Evolutionary conservation across 2,113 vertebrate genomes (phyloP).

Genomic region (Alouatta palliata): DNA sequence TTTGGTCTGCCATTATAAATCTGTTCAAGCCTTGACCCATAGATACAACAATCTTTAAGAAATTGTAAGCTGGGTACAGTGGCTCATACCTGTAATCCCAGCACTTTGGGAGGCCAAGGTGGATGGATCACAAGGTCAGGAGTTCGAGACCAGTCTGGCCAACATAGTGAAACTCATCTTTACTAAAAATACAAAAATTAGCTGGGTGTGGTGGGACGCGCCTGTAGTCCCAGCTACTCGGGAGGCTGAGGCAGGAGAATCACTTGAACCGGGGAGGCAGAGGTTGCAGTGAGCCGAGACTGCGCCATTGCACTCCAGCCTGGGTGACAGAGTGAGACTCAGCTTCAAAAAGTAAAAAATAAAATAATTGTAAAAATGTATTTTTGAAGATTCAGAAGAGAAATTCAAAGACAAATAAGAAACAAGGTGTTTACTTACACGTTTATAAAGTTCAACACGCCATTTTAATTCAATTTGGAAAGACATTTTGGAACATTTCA

Average conservation of each 20-base stretch:
- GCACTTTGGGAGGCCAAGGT: neutral
- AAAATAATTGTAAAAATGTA: neutral
- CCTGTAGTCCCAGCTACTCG: neutral
- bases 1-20: neutral
- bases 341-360: neutral
- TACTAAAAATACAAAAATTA: neutral
- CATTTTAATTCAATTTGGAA: constrained; percentile 36
- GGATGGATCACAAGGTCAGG: neutral
- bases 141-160: neutral
- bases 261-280: neutral
- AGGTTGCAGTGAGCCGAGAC: neutral
- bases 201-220: neutral
- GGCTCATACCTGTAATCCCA: too few species aligned
- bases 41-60: neutral
- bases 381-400: constrained; percentile 27
- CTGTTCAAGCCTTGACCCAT: neutral
- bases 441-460: neutral
- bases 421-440: neutral
- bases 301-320: neutral
- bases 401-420: constrained; percentile 20
- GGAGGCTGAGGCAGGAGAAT: neutral
- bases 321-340: neutral
- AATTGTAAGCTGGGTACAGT: neutral
- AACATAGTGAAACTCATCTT: neutral
- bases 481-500: neutral